A percentile compares a stretch with the other conserved stretches of the same genome.
Evolutionary conservation across 2,797 vertebrate genomes (phyloP).

Genomic region (Chlorospingus flavigularis): DNA sequence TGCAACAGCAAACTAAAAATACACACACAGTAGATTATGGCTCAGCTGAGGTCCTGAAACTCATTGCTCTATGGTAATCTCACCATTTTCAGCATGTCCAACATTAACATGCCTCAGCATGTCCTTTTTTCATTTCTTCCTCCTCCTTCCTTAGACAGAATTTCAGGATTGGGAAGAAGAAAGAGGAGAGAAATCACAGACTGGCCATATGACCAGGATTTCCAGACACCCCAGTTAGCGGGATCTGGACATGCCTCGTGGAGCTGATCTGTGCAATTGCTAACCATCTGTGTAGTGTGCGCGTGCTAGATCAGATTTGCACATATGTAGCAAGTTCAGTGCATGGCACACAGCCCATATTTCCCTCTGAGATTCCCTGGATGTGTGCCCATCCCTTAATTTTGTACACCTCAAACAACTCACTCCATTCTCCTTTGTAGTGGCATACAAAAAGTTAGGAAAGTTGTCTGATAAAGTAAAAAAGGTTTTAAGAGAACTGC

Average conservation of each 20-base stretch:
- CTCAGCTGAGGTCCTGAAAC: background rate
- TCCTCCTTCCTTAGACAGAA: background rate
- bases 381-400: background rate
- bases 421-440: background rate
- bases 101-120: rapidly evolving
- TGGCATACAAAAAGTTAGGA: background rate
- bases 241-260: background rate
- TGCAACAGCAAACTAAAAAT: conserved; percentile 27
- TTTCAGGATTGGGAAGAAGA: background rate
- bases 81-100: background rate
- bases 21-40: background rate
- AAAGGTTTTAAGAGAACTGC: background rate
- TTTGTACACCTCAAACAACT: background rate
- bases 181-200: background rate
- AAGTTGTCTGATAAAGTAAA: background rate
- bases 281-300: background rate
- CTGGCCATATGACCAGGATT: background rate
- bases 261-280: conserved; percentile 1
- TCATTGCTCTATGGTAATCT: background rate
- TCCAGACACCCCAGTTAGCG: background rate
- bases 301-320: background rate
- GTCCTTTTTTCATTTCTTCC: background rate
- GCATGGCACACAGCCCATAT: background rate
- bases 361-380: conserved; percentile 37
- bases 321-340: conserved; percentile 24